These are phyloP conservation scores for Axinella damicornis DNA, from an alignment of 37 sponge, comb jelly and placozoan species.

Conservation along the genomic window DNA sequence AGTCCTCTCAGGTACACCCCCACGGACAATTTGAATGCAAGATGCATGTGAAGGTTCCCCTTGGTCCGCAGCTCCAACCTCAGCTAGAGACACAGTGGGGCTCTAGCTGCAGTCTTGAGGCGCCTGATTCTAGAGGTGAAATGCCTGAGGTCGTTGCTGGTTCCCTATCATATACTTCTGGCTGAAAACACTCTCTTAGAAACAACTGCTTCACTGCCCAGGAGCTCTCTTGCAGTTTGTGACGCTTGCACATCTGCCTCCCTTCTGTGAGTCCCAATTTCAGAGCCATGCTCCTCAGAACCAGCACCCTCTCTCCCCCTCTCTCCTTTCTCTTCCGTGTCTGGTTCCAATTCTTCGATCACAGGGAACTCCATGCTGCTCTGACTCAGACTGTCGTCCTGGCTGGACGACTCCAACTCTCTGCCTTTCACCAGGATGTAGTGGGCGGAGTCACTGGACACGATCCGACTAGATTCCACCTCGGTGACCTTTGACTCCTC, in stretches of 20 bases:
- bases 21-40: too few relatives aligned
- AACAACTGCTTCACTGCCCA: not conserved
- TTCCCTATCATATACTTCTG: too few relatives aligned
- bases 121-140: not conserved
- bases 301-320: not conserved
- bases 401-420: constrained; percentile 36
- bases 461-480: constrained; percentile 72
- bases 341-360: not conserved
- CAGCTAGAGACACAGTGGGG: too few relatives aligned
- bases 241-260: too few relatives aligned
- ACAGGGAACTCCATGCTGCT: too few relatives aligned
- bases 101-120: too few relatives aligned
- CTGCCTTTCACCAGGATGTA: constrained; percentile 75
- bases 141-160: not conserved
- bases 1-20: too few relatives aligned
- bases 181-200: not conserved
- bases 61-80: too few relatives aligned
- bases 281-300: too few relatives aligned
- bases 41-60: too few relatives aligned
- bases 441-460: constrained; percentile 70
- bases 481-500: constrained; percentile 24
- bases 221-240: too few relatives aligned
- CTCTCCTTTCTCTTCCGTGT: not conserved
- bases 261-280: too few relatives aligned
- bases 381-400: not conserved